phyloP scores from a whole-genome alignment of 2,797 vertebrate genomes.

The Hemitrygon akajei region DNA sequence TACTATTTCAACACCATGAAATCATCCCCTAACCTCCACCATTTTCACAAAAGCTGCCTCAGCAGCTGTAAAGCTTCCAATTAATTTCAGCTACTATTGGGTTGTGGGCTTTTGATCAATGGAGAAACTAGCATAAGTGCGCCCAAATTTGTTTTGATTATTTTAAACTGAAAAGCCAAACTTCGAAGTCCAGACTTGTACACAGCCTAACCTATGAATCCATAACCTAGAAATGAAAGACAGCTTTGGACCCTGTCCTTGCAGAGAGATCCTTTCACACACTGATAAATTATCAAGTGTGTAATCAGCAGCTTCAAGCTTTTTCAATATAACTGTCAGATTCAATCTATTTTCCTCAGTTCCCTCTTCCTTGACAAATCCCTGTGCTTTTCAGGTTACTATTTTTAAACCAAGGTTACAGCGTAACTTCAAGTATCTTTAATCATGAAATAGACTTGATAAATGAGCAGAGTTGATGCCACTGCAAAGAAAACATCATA shows the following conservation, averaged over 20 bases:
- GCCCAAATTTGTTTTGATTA: background rate
- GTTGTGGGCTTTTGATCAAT: background rate
- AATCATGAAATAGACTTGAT: background rate
- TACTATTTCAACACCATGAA: background rate
- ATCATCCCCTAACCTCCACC: background rate
- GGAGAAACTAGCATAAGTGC: background rate
- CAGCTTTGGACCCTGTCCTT: background rate
- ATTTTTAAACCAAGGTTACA: constrained; percentile 26
- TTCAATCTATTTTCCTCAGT: constrained; percentile 6
- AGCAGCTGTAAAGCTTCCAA: background rate
- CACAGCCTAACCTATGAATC: background rate
- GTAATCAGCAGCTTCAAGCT: constrained; percentile 1
- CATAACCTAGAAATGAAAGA: background rate
- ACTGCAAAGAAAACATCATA: constrained; percentile 8
- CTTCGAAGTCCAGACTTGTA: background rate
- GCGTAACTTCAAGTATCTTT: background rate
- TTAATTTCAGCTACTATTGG: background rate
- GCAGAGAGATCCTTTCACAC: background rate
- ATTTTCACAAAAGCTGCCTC: background rate
- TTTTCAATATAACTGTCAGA: constrained; percentile 10
- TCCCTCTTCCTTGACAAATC: constrained; percentile 12
- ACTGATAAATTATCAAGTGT: background rate
- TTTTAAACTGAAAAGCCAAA: background rate
- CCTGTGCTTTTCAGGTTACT: background rate
- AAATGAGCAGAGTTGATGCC: background rate